A percentile compares a stretch with the other conserved stretches of the same genome.
Evolutionary conservation across 2,888 invertebrate species (phyloP).

Genomic region (Selenia dentaria): DNA sequence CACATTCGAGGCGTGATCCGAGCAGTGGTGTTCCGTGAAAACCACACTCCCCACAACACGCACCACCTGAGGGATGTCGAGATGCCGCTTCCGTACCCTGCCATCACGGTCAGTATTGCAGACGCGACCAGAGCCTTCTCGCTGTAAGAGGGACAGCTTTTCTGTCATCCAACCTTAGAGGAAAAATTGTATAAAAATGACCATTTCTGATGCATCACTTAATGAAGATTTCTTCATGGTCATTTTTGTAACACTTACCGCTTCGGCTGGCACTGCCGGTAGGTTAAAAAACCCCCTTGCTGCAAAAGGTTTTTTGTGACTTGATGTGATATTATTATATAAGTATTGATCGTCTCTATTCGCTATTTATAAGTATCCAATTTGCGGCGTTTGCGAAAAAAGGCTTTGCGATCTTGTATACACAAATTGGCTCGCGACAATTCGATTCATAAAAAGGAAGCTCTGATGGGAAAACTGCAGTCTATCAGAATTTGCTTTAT

Average conservation of each 20-base stretch:
- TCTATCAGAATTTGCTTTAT: background rate
- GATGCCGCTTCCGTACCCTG: conserved; percentile 67
- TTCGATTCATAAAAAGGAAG: background rate
- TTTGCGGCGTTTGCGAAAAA: conserved; percentile 62
- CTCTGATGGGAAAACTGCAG: background rate
- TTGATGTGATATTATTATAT: too few relatives aligned
- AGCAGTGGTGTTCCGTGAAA: conserved; percentile 96
- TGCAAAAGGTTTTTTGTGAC: background rate
- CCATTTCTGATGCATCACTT: too few relatives aligned
- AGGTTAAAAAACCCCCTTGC: background rate
- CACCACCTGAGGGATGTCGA: conserved; percentile 91
- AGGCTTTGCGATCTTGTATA: conserved; percentile 39
- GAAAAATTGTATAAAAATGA: too few relatives aligned
- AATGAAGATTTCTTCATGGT: too few relatives aligned
- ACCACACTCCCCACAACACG: conserved; percentile 87
- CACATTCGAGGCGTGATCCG: conserved; percentile 96
- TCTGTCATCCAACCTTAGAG: too few relatives aligned
- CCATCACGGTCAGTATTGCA: conserved; percentile 78
- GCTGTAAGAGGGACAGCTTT: conserved; percentile 3
- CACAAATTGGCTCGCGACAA: conserved; percentile 22
- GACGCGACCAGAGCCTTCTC: conserved; percentile 6
- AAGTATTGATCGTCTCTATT: too few relatives aligned
- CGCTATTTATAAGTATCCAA: too few relatives aligned
- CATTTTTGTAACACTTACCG: background rate
- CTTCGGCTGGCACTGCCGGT: background rate